phyloP scores from a whole-genome alignment of 1,140 invertebrate genomes.

The Drosophila parvula region DNA sequence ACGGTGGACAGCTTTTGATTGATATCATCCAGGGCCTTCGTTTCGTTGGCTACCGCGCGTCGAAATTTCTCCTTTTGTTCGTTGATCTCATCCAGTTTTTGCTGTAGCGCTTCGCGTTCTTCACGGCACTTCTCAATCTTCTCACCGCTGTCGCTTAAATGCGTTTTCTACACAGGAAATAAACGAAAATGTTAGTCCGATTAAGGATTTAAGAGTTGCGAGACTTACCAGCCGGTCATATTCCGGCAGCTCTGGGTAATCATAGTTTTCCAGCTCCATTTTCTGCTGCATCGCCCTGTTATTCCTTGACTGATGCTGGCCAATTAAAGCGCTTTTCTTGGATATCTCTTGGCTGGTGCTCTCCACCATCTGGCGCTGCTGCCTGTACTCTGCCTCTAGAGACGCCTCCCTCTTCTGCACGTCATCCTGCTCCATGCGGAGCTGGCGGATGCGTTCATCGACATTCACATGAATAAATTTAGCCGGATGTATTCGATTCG shows the following conservation, averaged over 20 bases:
- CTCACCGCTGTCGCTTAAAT: constrained; percentile 34
- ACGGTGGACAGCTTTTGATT: constrained; percentile 27
- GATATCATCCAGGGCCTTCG: constrained; percentile 26
- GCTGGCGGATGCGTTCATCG: constrained; percentile 85
- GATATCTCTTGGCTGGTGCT: constrained; percentile 31
- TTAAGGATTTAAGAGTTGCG: background rate
- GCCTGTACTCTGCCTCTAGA: constrained; percentile 27
- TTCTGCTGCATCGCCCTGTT: constrained; percentile 51
- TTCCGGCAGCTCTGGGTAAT: constrained; percentile 56
- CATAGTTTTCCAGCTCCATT: constrained; percentile 68
- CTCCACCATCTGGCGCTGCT: constrained; percentile 10
- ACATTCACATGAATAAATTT: constrained; percentile 88
- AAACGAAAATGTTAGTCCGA: background rate
- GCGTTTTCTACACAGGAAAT: constrained; percentile 34
- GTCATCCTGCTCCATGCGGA: constrained; percentile 48
- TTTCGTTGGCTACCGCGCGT: constrained; percentile 16
- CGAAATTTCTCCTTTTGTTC: constrained; percentile 19
- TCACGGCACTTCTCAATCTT: constrained; percentile 49
- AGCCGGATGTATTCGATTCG: constrained; percentile 83
- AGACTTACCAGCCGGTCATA: constrained; percentile 48
- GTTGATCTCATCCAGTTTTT: constrained; percentile 33
- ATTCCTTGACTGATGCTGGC: constrained; percentile 40
- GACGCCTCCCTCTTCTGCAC: constrained; percentile 27
- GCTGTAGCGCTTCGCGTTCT: constrained; percentile 33
- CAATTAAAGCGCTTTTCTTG: constrained; percentile 34